Percentiles rank a stretch among this genome's conserved stretches.
phyloP scores from a whole-genome alignment of 2,113 vertebrate genomes.

The Pitta sordida region DNA sequence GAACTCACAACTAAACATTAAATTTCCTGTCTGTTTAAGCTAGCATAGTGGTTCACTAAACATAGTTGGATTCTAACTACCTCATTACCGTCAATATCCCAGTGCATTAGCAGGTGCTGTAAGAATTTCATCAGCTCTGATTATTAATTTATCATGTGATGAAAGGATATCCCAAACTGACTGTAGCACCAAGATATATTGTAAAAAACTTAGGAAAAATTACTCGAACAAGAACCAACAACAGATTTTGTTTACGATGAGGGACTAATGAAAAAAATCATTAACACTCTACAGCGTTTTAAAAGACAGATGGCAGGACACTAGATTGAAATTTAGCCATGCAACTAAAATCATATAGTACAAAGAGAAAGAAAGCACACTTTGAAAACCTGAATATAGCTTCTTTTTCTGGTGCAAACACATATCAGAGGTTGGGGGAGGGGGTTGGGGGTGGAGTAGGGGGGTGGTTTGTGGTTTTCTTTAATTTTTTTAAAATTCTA shows the following conservation, averaged over 20 bases:
- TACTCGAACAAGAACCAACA: constrained; percentile 29
- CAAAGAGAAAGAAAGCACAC: neutral
- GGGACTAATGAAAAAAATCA: neutral
- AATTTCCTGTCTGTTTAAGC: neutral
- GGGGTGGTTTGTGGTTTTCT: no score
- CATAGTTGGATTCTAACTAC: neutral
- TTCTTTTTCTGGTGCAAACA: neutral
- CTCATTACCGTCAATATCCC: neutral
- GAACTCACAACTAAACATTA: neutral
- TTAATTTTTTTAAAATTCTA: no score
- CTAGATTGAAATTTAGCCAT: neutral
- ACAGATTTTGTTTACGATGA: constrained; percentile 46
- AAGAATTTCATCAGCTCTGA: constrained; percentile 13
- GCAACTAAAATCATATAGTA: neutral
- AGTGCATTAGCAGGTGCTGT: neutral
- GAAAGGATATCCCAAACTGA: constrained; percentile 6
- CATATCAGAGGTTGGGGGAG: no score
- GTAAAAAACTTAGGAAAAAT: constrained; percentile 4
- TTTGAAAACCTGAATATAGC: neutral
- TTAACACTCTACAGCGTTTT: neutral
- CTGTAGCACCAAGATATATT: neutral
- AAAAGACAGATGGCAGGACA: constrained; percentile 47
- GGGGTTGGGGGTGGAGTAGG: neutral
- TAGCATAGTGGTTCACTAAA: neutral
- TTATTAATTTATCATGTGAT: neutral